Conservation (phyloP, 1,140 invertebrate species). For the Sarcophaga bullata region DNA sequence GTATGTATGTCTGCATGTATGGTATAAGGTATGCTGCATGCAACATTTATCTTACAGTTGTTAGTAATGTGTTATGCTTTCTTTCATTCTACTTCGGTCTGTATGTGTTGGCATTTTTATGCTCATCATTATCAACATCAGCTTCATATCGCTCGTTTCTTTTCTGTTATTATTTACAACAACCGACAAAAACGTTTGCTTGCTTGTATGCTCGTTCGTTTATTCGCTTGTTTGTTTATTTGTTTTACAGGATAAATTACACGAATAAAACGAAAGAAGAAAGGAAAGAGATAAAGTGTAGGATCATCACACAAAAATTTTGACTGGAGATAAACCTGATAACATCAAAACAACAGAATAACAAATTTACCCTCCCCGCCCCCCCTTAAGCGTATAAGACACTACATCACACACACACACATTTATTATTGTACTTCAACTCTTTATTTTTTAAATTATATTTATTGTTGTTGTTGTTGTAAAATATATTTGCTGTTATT, state of each 20-base stretch:
- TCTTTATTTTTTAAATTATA: not conserved
- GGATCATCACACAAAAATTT: too few species aligned
- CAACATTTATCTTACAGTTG: not conserved
- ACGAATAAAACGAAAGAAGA: too few species aligned
- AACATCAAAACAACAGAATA: not conserved
- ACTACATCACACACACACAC: not conserved
- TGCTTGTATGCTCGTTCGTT: too few species aligned
- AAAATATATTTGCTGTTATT: not conserved
- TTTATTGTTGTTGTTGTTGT: not conserved
- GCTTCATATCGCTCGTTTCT: not conserved
- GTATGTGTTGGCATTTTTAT: not conserved
- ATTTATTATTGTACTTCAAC: conserved; percentile 36
- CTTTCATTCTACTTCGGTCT: not conserved
- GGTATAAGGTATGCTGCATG: not conserved
- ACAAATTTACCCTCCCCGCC: conserved; percentile 8
- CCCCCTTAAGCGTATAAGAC: conserved; percentile 16
- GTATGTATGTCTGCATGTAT: not conserved
- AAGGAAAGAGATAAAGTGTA: too few species aligned
- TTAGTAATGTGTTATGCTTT: not conserved
- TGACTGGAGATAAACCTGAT: not conserved
- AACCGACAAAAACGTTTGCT: too few species aligned
- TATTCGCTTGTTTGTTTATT: too few species aligned
- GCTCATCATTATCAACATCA: not conserved
- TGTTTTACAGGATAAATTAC: too few species aligned
- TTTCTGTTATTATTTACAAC: not conserved